A percentile compares a stretch with the other conserved stretches of the same genome.
Evolutionary conservation across 53 echinoderm and acorn worm species (phyloP).

Genomic region (Paracentrotus lividus): DNA sequence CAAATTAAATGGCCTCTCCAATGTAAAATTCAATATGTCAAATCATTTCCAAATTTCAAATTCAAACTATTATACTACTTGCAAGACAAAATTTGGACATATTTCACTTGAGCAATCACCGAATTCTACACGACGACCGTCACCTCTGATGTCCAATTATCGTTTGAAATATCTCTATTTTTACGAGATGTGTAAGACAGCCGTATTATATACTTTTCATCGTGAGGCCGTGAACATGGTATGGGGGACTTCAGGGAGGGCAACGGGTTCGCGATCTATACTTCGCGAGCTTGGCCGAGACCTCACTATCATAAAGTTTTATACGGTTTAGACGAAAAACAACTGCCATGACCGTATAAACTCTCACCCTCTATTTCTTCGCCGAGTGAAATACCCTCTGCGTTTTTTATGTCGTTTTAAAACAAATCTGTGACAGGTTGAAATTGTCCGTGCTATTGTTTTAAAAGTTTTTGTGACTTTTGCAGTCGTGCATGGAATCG

Average conservation of each 20-base stretch:
- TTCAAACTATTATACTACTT: neutral
- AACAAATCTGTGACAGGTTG: constrained; percentile 48
- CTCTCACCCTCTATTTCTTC: neutral
- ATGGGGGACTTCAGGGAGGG: constrained; percentile 48
- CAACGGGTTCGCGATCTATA: constrained; percentile 41
- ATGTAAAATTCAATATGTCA: neutral
- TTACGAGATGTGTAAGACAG: constrained; percentile 46
- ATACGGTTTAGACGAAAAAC: constrained; percentile 51
- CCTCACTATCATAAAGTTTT: constrained; percentile 48
- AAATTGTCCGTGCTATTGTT: neutral
- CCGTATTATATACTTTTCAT: neutral
- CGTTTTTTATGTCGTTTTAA: constrained; percentile 35
- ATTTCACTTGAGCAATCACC: neutral
- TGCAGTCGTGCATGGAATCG: neutral
- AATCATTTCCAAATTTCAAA: neutral
- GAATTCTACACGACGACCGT: neutral
- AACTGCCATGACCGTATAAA: constrained; percentile 18
- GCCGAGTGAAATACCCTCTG: constrained; percentile 43
- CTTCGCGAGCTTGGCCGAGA: constrained; percentile 29
- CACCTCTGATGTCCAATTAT: constrained; percentile 52
- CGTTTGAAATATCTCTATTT: constrained; percentile 52
- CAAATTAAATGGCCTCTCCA: too few species aligned
- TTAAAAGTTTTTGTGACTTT: constrained; percentile 4
- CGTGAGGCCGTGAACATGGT: neutral
- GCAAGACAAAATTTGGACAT: neutral